These are phyloP conservation scores for Boleophthalmus pectinirostris DNA, from an alignment of 2,113 vertebrate genomes.

Conservation along the genomic window DNA sequence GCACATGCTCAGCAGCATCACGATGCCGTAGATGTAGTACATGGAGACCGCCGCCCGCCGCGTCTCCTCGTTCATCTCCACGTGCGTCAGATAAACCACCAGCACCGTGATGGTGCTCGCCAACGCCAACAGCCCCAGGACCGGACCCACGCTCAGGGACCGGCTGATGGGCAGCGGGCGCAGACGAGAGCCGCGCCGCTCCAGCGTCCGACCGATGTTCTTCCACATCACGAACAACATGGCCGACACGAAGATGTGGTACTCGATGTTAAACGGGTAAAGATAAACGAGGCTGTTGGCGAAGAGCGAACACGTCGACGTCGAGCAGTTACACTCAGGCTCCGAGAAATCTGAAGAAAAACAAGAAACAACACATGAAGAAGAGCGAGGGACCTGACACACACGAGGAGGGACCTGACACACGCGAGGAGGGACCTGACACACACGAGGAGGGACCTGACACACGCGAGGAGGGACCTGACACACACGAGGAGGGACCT, in stretches of 20 bases:
- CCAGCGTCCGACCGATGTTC: conserved; percentile 88
- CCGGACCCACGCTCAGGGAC: conserved; percentile 78
- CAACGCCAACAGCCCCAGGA: conserved; percentile 83
- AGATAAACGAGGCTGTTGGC: conserved; percentile 90
- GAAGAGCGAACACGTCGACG: conserved; percentile 83
- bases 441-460: too few species aligned
- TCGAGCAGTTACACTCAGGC: conserved; percentile 88
- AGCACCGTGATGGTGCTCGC: conserved; percentile 87
- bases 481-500: too few species aligned
- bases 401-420: too few species aligned
- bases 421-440: too few species aligned
- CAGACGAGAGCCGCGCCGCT: conserved; percentile 75
- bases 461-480: too few species aligned
- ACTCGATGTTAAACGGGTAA: conserved; percentile 96
- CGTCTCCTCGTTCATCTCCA: conserved; percentile 79
- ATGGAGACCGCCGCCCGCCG: conserved; percentile 85
- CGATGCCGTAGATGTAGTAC: conserved; percentile 88
- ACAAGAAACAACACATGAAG: neutral
- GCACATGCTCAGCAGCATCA: conserved; percentile 86
- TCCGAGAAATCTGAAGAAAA: conserved; percentile 76
- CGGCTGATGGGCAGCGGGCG: conserved; percentile 66
- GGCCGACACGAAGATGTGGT: conserved; percentile 94
- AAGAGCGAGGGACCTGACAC: too few species aligned
- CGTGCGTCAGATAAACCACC: conserved; percentile 87
- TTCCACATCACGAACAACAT: conserved; percentile 97